Evolutionary conservation across 2,888 invertebrate species (phyloP).

Genomic region (Tridacna gigas): DNA sequence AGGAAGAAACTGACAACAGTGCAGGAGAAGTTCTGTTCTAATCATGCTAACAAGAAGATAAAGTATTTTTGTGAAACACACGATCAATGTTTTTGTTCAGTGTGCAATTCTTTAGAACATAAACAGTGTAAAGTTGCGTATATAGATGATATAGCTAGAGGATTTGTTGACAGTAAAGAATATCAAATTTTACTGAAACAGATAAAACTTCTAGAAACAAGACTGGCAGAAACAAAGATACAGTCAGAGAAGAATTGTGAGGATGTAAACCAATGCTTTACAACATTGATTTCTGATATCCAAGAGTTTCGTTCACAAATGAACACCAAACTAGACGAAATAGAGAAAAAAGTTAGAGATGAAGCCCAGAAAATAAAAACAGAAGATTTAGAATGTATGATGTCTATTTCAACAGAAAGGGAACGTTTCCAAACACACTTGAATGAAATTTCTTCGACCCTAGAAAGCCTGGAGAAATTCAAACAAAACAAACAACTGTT

Average conservation of each 20-base stretch:
- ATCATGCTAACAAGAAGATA: background rate
- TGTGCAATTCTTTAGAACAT: background rate
- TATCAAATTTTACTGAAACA: background rate
- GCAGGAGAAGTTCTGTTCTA: background rate
- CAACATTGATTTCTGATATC: background rate
- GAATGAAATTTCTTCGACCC: background rate
- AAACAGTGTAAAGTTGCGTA: background rate
- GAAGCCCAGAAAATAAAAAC: background rate
- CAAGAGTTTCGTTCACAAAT: background rate
- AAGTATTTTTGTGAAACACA: background rate
- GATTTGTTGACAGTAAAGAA: background rate
- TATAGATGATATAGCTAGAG: conserved; percentile 5
- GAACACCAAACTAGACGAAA: background rate
- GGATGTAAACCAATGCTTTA: background rate
- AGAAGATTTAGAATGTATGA: background rate
- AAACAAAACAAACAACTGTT: background rate
- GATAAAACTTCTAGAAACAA: background rate
- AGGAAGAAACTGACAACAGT: background rate
- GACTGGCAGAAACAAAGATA: background rate
- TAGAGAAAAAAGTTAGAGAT: background rate
- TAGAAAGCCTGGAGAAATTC: background rate
- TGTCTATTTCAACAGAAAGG: background rate
- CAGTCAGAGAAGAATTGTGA: background rate
- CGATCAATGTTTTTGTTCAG: background rate
- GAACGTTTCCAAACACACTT: background rate